phyloP scores from a whole-genome alignment of 2,888 invertebrate species.

The Hedychridium roseum region DNA sequence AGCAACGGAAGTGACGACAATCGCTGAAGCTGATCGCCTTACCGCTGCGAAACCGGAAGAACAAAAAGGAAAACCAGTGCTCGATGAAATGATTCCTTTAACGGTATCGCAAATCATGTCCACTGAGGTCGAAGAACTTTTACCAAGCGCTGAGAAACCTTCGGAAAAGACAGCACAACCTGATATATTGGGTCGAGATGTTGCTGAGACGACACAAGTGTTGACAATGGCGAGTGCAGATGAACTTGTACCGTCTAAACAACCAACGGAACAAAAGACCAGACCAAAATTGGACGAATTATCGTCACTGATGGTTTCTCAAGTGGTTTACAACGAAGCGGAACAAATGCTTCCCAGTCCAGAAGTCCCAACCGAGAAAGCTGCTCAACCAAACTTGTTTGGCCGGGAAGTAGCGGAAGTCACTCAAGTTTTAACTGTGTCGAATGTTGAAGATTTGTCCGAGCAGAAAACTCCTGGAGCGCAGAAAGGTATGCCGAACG shows the following conservation, averaged over 20 bases:
- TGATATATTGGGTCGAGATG: conserved; percentile 51
- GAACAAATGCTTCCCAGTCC: conserved; percentile 36
- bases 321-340: conserved; percentile 42
- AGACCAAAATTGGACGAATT: conserved; percentile 46
- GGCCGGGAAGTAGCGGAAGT: conserved; percentile 52
- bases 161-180: conserved; percentile 46
- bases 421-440: conserved; percentile 43
- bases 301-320: conserved; percentile 38
- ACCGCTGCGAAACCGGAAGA: conserved; percentile 32
- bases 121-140: conserved; percentile 42
- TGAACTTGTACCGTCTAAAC: conserved; percentile 33
- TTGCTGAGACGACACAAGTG: conserved; percentile 60
- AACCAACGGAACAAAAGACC: conserved; percentile 41
- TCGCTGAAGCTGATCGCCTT: conserved; percentile 37
- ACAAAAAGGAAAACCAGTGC: conserved; percentile 43
- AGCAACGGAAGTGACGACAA: conserved; percentile 43
- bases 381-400: conserved; percentile 52
- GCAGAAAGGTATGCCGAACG: conserved; percentile 38
- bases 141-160: conserved; percentile 43
- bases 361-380: conserved; percentile 52
- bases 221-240: conserved; percentile 45
- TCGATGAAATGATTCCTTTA: conserved; percentile 45
- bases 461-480: conserved; percentile 35
- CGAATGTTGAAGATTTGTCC: conserved; percentile 40
- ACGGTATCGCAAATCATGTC: conserved; percentile 48